A percentile compares a stretch with the other conserved stretches of the same genome.
These are phyloP conservation scores for Loris lydekkerianus DNA, from an alignment of 2,797 vertebrate genomes.

Conservation along the genomic window DNA sequence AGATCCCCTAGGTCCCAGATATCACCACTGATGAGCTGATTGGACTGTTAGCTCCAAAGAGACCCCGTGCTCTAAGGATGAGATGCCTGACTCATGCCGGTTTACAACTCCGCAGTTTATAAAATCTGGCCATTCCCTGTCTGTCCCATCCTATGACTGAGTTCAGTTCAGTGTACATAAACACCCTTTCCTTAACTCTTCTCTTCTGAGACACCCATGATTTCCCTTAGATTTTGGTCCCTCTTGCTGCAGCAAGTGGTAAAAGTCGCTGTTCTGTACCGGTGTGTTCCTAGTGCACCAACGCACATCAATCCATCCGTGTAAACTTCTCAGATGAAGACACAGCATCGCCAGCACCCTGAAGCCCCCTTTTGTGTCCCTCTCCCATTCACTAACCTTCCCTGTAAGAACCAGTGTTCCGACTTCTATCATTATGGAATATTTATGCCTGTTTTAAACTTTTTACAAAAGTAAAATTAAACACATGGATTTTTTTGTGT, in stretches of 20 bases:
- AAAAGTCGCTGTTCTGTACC: not conserved
- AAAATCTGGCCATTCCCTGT: not conserved
- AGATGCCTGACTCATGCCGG: not conserved
- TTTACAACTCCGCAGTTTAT: not conserved
- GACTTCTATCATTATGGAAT: not conserved
- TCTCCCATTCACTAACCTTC: not conserved
- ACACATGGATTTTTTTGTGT: not conserved
- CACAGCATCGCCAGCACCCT: not conserved
- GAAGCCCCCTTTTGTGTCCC: not conserved
- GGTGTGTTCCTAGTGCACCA: not conserved
- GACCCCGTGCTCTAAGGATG: not conserved
- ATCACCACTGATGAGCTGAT: not conserved
- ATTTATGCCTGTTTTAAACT: not conserved
- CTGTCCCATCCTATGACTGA: no score
- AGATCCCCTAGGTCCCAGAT: not conserved
- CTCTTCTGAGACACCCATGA: not conserved
- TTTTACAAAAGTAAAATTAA: not conserved
- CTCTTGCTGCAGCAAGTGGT: not conserved
- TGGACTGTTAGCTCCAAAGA: not conserved
- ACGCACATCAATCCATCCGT: rapidly evolving
- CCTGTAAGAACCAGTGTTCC: not conserved
- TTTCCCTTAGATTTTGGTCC: not conserved
- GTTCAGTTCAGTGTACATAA: no score
- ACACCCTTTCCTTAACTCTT: not conserved
- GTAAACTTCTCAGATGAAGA: not conserved